These are phyloP conservation scores for Rhynchomys soricoides DNA, from an alignment of 2,113 vertebrate genomes.

Conservation along the genomic window DNA sequence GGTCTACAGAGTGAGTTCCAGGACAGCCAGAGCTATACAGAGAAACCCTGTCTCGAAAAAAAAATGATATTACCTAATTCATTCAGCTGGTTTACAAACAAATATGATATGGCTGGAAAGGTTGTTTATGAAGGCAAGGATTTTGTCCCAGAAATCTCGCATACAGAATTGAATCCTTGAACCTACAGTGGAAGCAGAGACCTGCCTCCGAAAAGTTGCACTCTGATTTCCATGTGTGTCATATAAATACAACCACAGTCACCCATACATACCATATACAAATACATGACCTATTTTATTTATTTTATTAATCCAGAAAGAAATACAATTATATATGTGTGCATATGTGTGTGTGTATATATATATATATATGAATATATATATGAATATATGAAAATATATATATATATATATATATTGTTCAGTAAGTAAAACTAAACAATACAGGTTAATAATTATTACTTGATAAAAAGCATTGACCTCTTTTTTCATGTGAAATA, in stretches of 20 bases:
- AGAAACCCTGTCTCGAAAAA: too few relatives aligned
- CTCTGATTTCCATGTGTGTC: not conserved
- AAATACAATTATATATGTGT: not conserved
- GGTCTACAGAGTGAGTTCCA: too few relatives aligned
- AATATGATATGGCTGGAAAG: not conserved
- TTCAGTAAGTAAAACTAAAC: constrained; percentile 11
- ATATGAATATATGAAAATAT: too few relatives aligned
- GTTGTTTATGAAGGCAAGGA: not conserved
- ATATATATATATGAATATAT: rapidly evolving
- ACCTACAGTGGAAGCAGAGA: not conserved
- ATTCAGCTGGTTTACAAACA: constrained; percentile 31
- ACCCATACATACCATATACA: not conserved
- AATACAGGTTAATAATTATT: constrained; percentile 19
- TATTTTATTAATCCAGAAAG: not conserved
- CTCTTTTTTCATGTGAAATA: not conserved
- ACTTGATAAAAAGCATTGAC: constrained; percentile 4
- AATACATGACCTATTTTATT: not conserved
- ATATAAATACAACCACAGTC: not conserved
- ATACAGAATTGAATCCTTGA: not conserved
- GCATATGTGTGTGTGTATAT: too few relatives aligned
- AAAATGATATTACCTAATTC: not conserved
- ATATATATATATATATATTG: too few relatives aligned
- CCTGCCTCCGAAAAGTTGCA: not conserved
- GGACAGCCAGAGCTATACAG: too few relatives aligned
- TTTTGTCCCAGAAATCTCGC: not conserved